Base-by-base conservation (phyloP, 2,113 vertebrate species). In the Thryonomys swinderianus region DNA sequence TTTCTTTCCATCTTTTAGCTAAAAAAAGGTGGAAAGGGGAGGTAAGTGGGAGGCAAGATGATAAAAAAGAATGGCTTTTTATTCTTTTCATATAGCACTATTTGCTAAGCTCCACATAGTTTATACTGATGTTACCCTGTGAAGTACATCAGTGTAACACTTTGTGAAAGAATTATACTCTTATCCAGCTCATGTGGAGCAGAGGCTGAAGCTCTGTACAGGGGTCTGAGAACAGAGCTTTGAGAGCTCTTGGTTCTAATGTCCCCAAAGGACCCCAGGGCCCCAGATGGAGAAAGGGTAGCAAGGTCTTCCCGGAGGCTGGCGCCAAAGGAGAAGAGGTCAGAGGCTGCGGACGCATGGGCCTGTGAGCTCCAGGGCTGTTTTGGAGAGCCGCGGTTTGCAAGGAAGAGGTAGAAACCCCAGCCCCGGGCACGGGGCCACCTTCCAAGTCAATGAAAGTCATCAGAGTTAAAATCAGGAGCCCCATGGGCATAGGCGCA, bases 141-240 rank as follows among this genome's bases (percentile, higher is more conserved):
- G 67, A 90, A 81, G 71, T 45, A 16, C 23, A 45, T 42, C 53
- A 16, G 48, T 84, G 13, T 32, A 71, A 25, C 10, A 53, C 59
- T 85, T 69, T 74, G 66, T 76, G n/a, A 51, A 76, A 87, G 95
- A 93, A 92, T 85, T 64, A 34, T 67, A 79, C n/a, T 85, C 73
- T 53, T 20, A 55, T 16, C 14, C 1, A 40, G 55, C 27, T 30
- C 2, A 0, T 2, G 34, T n/a, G 32, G 81, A 34, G 20, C 23
- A n/a, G 51, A 69, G 80, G 17, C 80, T 45, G 59, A 86, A 53
- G n/a, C 2, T 21, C 42, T 3, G 3, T 30, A 18, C 27, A 32
- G 80, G 76, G 45, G 42, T 73, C 40, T 40, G 30, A 85, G n/a
- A 45, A 53, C 11, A 42, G 83, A 51, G 30, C 18, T 51, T 92